These are phyloP conservation scores for Morphnarchus princeps DNA, from an alignment of 2,113 vertebrate species.

Conservation along the genomic window DNA sequence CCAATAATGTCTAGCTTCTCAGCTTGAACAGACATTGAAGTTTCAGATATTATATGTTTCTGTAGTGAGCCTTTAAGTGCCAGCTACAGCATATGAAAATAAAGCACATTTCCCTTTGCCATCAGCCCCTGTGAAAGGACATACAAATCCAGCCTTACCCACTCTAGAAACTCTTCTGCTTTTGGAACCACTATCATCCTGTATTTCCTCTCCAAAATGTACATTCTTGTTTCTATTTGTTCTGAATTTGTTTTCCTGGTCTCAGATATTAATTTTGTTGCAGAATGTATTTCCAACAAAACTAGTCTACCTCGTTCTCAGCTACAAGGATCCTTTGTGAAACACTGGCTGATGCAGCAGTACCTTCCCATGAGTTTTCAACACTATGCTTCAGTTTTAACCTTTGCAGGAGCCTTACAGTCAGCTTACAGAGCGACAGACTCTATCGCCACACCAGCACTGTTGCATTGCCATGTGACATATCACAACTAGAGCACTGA, in stretches of 20 bases:
- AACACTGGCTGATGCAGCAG: background rate
- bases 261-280: background rate
- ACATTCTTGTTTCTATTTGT: background rate
- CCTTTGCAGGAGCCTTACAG: background rate
- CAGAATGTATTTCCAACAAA: background rate
- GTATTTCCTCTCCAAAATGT: background rate
- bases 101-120: background rate
- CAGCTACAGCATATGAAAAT: background rate
- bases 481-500: background rate
- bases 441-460: background rate
- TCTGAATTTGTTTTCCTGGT: background rate
- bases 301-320: background rate
- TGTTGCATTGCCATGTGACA: background rate
- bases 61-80: background rate
- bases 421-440: fast-evolving
- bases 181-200: background rate
- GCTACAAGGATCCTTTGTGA: background rate
- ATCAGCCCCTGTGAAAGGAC: background rate
- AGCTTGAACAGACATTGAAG: background rate
- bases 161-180: background rate
- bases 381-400: background rate
- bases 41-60: background rate
- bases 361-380: background rate
- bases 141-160: background rate
- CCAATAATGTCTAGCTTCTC: background rate